Evolutionary conservation across 2,113 vertebrate species (phyloP).

Genomic region (Amia ocellicauda): DNA sequence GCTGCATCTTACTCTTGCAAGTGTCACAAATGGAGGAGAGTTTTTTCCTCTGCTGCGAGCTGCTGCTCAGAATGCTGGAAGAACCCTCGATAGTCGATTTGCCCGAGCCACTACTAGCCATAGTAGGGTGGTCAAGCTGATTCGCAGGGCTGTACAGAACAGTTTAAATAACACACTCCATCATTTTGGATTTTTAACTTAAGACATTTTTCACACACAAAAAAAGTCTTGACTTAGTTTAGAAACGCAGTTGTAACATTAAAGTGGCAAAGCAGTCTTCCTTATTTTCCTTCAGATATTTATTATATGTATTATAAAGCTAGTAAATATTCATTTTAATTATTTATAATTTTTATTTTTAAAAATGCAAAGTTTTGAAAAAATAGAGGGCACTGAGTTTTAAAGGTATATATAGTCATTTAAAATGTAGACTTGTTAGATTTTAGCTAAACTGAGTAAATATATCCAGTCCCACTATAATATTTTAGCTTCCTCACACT

Average conservation of each 20-base stretch:
- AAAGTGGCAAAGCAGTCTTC: slow-evolving; percentile 63
- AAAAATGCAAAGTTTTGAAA: too few species aligned
- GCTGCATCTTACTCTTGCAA: slow-evolving; percentile 96
- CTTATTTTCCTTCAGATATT: slow-evolving; percentile 60
- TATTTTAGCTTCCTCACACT: neutral
- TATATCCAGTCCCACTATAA: neutral
- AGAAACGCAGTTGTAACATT: slow-evolving; percentile 30
- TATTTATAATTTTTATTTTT: too few species aligned
- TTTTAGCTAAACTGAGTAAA: too few species aligned
- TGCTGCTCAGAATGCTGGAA: slow-evolving; percentile 53
- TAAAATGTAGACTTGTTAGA: too few species aligned
- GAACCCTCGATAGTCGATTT: slow-evolving; percentile 80
- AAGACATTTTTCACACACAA: slow-evolving; percentile 42
- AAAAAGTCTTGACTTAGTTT: slow-evolving; percentile 30
- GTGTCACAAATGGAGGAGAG: slow-evolving; percentile 85
- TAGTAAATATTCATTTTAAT: too few species aligned
- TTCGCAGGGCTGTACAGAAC: slow-evolving; percentile 36
- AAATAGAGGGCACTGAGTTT: too few species aligned
- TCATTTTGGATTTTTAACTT: slow-evolving; percentile 35
- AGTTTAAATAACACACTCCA: slow-evolving; percentile 38
- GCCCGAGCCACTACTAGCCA: slow-evolving; percentile 91
- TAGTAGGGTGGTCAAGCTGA: slow-evolving; percentile 57
- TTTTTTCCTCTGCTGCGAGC: slow-evolving; percentile 81
- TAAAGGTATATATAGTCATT: too few species aligned
- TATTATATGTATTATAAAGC: slow-evolving; percentile 29